Evolutionary conservation across 2,888 invertebrate species (phyloP).

Genomic region (Eupithecia centaureata): DNA sequence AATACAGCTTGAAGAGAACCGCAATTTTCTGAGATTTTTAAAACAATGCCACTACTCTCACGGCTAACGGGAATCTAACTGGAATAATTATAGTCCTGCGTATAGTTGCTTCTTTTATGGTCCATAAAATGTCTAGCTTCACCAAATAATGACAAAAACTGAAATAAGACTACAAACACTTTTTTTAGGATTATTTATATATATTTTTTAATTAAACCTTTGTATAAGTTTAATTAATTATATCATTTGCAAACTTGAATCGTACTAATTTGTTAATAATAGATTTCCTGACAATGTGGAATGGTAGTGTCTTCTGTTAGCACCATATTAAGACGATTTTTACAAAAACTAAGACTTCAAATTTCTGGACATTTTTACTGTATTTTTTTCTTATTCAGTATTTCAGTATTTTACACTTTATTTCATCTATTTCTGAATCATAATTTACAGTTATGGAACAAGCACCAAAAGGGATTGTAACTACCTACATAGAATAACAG

Average conservation of each 20-base stretch:
- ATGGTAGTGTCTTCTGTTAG: neutral
- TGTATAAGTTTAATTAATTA: too few relatives aligned
- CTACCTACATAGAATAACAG: too few relatives aligned
- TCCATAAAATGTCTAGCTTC: neutral
- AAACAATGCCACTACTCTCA: constrained; percentile 17
- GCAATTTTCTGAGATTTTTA: constrained; percentile 26
- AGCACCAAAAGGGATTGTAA: too few relatives aligned
- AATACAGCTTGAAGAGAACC: constrained; percentile 22
- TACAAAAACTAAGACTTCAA: too few relatives aligned
- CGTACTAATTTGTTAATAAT: neutral
- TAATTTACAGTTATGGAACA: too few relatives aligned
- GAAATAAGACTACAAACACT: neutral
- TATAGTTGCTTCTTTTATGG: constrained; percentile 8
- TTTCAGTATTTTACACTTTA: too few relatives aligned
- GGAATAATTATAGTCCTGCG: constrained; percentile 20
- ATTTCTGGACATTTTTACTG: too few relatives aligned
- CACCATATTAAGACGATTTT: too few relatives aligned
- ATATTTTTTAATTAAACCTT: too few relatives aligned
- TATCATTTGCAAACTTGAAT: neutral
- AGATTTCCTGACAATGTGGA: neutral
- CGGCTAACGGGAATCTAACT: constrained; percentile 23
- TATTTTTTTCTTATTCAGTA: too few relatives aligned
- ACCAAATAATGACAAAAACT: neutral
- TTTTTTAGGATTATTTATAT: too few relatives aligned
- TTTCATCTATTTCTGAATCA: too few relatives aligned